Evolutionary conservation across 2,888 invertebrate species (phyloP).

Genomic region (Microctonus brassicae): DNA sequence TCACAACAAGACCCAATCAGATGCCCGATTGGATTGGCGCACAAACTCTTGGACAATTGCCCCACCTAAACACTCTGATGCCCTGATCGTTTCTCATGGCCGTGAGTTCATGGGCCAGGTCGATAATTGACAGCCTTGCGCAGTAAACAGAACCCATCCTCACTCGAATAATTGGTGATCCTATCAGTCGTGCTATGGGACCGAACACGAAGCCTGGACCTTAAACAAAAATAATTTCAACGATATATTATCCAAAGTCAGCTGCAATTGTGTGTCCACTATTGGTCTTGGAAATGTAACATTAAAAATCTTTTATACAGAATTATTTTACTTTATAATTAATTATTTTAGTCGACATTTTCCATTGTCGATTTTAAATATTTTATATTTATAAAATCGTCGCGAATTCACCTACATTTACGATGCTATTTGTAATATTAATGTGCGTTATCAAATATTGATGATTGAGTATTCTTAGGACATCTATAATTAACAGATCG

Average conservation of each 20-base stretch:
- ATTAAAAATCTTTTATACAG: too few relatives aligned
- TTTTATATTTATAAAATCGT: too few relatives aligned
- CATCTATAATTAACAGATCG: too few relatives aligned
- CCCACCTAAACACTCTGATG: background rate
- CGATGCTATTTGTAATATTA: too few relatives aligned
- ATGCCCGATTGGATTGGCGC: background rate
- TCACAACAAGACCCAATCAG: background rate
- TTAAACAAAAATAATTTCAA: background rate
- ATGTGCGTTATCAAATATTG: too few relatives aligned
- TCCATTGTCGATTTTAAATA: too few relatives aligned
- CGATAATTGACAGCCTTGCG: background rate
- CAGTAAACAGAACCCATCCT: slow-evolving; percentile 9
- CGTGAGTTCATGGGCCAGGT: background rate
- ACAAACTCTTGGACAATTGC: background rate
- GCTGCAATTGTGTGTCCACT: background rate
- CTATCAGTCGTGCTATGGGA: background rate
- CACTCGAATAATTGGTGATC: slow-evolving; percentile 9
- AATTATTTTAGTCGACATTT: too few relatives aligned
- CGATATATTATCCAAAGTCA: background rate
- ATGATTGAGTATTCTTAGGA: too few relatives aligned
- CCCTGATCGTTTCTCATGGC: background rate
- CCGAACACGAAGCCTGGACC: background rate
- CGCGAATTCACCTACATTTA: too few relatives aligned
- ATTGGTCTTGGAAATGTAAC: too few relatives aligned
- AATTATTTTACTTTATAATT: too few relatives aligned